Evolutionary conservation across 2,113 vertebrate species (phyloP).

Genomic region (Bubalus kerabau): DNA sequence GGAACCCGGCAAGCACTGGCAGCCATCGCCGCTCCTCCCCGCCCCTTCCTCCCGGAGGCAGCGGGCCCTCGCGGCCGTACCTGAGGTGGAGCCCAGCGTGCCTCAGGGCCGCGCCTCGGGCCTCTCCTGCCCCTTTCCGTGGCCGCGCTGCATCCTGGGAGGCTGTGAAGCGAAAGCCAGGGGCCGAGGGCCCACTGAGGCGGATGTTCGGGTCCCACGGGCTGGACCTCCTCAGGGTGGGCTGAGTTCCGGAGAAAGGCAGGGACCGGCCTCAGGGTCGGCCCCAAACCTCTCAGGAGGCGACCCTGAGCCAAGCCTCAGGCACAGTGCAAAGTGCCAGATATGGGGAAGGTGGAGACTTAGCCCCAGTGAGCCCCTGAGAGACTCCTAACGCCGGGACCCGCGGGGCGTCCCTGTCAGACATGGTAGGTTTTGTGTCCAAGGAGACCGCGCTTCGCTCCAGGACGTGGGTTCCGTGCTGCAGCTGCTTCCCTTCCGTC

Average conservation of each 20-base stretch:
- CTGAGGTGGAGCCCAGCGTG: background rate
- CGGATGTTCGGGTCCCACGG: accelerated
- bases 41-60: background rate
- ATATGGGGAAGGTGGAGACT: accelerated
- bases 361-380: accelerated
- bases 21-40: too few relatives aligned
- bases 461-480: accelerated
- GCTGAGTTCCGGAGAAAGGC: too few relatives aligned
- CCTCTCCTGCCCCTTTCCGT: background rate
- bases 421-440: accelerated
- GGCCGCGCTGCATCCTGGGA: background rate
- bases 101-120: background rate
- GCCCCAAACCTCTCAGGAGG: background rate
- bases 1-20: too few relatives aligned
- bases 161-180: accelerated
- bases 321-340: accelerated
- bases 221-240: accelerated
- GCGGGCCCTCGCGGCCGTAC: accelerated
- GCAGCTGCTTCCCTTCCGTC: background rate
- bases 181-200: accelerated
- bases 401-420: accelerated
- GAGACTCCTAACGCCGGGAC: accelerated
- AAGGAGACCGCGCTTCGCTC: background rate
- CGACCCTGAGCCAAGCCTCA: too few relatives aligned
- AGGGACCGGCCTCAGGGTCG: accelerated